Base-by-base conservation (phyloP, 2,113 vertebrate genomes). In the Athene noctua region DNA sequence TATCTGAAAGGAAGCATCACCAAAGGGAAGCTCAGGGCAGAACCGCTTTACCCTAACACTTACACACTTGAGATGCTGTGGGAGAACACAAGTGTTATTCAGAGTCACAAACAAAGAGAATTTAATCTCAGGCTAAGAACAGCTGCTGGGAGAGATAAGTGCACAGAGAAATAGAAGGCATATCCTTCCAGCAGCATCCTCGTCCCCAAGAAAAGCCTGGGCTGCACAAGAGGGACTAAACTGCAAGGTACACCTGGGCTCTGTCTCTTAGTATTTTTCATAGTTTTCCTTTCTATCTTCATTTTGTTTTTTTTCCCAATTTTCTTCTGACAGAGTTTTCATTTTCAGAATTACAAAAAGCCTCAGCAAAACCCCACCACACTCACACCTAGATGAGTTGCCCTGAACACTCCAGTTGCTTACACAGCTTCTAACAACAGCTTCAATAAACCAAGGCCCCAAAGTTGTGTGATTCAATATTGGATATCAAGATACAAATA, bases 51-150 rank as follows among this genome's bases (percentile, higher is more conserved):
- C 70, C 42, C 82, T 75, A 59, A 71, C 70, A 85, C 62, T 72
- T 73, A 80, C 54, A 92, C 25, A 66, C 66, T 79, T 61, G 54
- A 75, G 88, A 96, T 71, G 55, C 80, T 72, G 67, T 62, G 42
- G 63, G 74, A 92, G 74, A 96, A 97, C 80, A 97, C 74, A 92
- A 96, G 34, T 49, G 71, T 91, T 90, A 83, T 95, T 95, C 89
- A 97, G 70, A 86, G 40, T 62, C 42, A 90, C 34, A 75, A 92
- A 97, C 93, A 97, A 97, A 96, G 89, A 73, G 82, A 97, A 95
- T 92, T 96, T 96, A 32, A 96, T 93, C 59, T 94, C 5, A 2
- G 61, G 38, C 82, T 87, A 87, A 62, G 72, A 95, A 65, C 79
- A 92, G 95, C 91, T 93, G 92, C 73, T 91, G 66, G 49, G 38